Conservation (phyloP, 1,140 invertebrate genomes). For the Bombyx mandarina region DNA sequence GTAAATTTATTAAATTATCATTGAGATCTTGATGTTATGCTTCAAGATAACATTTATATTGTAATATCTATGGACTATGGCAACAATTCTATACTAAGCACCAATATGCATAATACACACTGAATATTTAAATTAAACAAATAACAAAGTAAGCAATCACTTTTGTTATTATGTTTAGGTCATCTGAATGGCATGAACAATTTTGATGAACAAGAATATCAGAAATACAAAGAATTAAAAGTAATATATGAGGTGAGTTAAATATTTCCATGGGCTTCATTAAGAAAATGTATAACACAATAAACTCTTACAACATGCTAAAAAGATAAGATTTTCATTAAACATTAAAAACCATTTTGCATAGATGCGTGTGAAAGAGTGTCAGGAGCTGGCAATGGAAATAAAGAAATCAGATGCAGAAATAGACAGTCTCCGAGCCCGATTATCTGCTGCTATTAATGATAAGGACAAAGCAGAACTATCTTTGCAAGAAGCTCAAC, state of each 20-base stretch:
- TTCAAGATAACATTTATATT: too few relatives aligned
- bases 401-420: conserved; percentile 49
- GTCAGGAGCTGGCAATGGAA: conserved; percentile 48
- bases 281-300: background rate
- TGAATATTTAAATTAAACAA: too few relatives aligned
- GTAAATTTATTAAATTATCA: too few relatives aligned
- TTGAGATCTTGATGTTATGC: too few relatives aligned
- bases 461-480: conserved; percentile 69
- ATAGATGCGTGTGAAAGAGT: conserved; percentile 60
- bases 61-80: too few relatives aligned
- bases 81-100: too few relatives aligned
- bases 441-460: conserved; percentile 60
- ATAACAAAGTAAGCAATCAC: too few relatives aligned
- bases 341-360: background rate
- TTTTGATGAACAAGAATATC: conserved; percentile 46
- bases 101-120: too few relatives aligned
- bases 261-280: background rate
- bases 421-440: conserved; percentile 51
- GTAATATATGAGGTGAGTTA: conserved; percentile 59
- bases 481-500: conserved; percentile 68
- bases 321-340: background rate
- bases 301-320: background rate
- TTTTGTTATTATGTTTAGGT: conserved; percentile 24
- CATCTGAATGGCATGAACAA: conserved; percentile 52
- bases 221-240: conserved; percentile 58